phyloP scores from a whole-genome alignment of 2,888 invertebrate genomes.

The Saturnia japonica region DNA sequence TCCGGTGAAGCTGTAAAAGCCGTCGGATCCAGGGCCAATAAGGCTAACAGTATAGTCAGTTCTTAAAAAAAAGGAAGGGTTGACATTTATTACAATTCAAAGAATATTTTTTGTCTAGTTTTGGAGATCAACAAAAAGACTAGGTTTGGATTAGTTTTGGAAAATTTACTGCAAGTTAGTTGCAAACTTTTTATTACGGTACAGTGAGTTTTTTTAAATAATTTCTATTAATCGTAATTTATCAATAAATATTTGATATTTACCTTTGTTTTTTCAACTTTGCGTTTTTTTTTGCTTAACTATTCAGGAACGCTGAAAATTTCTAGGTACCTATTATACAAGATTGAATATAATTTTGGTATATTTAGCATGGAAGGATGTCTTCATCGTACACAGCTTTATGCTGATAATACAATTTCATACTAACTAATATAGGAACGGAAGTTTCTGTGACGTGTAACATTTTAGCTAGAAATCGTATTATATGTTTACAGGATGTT shows the following conservation, averaged over 20 bases:
- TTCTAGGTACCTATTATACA: not conserved
- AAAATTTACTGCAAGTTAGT: too few relatives aligned
- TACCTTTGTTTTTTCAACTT: not conserved
- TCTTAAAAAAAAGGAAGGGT: too few relatives aligned
- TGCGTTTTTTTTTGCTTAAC: not conserved
- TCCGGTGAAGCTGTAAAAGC: too few relatives aligned
- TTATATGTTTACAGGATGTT: not conserved
- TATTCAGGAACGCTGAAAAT: not conserved
- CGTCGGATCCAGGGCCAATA: too few relatives aligned
- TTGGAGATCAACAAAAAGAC: too few relatives aligned
- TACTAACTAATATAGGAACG: not conserved
- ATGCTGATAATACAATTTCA: not conserved
- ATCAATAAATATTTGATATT: not conserved
- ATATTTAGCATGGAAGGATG: not conserved
- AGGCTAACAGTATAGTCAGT: too few relatives aligned
- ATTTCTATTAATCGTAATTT: too few relatives aligned
- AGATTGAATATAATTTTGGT: not conserved
- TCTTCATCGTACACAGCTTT: not conserved
- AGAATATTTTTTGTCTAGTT: too few relatives aligned
- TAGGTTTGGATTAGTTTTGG: too few relatives aligned
- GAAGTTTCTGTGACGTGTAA: not conserved
- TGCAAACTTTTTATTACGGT: too few relatives aligned
- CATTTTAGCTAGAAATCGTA: not conserved
- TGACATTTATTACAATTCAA: too few relatives aligned
- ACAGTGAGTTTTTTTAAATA: too few relatives aligned